These are phyloP conservation scores for Apaloderma vittatum DNA, from an alignment of 2,113 vertebrate species.

Conservation along the genomic window DNA sequence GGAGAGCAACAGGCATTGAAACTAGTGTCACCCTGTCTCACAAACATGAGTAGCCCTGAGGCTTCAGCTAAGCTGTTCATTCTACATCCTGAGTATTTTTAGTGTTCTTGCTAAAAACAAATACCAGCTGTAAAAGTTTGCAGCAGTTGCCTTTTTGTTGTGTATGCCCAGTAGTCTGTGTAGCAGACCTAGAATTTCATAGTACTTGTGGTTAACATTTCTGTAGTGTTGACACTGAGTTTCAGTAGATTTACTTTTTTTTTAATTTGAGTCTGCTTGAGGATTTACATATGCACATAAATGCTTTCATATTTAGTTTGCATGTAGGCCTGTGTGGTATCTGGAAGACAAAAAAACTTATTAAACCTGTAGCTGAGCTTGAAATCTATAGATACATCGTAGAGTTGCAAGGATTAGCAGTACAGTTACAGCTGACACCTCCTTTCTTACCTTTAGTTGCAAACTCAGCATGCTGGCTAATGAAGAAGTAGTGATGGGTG, in stretches of 20 bases:
- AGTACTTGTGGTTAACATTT: not conserved
- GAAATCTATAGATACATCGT: fast-evolving
- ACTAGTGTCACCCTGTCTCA: not conserved
- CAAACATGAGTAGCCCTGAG: not conserved
- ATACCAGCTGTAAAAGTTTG: not conserved
- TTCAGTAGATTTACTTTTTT: not conserved
- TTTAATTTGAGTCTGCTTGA: not conserved
- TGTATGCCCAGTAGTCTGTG: not conserved
- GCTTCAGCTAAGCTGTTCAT: not conserved
- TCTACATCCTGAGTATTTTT: not conserved
- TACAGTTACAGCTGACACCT: not conserved
- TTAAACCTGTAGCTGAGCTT: not conserved
- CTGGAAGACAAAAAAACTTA: not conserved
- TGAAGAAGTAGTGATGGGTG: not conserved
- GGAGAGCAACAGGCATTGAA: not conserved
- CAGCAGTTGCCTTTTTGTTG: not conserved
- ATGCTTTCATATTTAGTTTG: not conserved
- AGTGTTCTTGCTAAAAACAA: not conserved
- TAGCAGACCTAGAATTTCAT: not conserved
- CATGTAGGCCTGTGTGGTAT: not conserved
- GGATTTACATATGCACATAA: not conserved
- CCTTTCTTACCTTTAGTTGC: not conserved
- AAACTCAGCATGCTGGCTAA: not conserved
- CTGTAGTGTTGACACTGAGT: not conserved
- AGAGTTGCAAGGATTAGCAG: not conserved